Conservation (phyloP, 2,888 invertebrate genomes). For the Heterodera filipjevi region DNA sequence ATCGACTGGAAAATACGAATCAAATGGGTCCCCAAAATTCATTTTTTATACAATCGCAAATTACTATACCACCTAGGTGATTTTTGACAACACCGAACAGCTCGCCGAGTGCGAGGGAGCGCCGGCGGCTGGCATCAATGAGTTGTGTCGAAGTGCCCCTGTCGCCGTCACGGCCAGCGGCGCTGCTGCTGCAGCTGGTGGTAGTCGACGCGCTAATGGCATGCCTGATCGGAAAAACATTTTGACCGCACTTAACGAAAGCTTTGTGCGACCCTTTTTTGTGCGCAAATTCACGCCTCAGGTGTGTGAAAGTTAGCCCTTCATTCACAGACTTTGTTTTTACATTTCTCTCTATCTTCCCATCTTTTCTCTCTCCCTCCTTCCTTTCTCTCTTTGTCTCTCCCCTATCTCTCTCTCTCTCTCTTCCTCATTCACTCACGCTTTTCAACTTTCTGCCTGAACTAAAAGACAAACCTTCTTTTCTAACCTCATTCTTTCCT, state of each 20-base stretch:
- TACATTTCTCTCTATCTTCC: not conserved
- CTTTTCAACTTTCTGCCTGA: no score
- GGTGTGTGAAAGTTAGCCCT: constrained; percentile 27
- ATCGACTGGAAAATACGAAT: no score
- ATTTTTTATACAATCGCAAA: not conserved
- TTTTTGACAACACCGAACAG: constrained; percentile 46
- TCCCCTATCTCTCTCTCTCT: not conserved
- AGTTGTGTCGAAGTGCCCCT: not conserved
- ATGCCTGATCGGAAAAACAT: constrained; percentile 40
- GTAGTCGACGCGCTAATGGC: constrained; percentile 25
- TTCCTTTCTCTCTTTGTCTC: not conserved
- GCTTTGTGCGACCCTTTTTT: constrained; percentile 51
- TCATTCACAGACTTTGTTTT: no score
- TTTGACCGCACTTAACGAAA: constrained; percentile 45
- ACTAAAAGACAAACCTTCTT: no score
- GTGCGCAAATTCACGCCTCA: constrained; percentile 57
- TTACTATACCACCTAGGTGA: constrained; percentile 33
- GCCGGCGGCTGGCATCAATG: constrained; percentile 11
- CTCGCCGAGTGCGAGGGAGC: constrained; percentile 47
- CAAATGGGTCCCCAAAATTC: no score
- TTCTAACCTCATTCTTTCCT: not conserved
- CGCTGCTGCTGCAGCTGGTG: not conserved
- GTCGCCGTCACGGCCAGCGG: not conserved
- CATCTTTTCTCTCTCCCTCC: not conserved
- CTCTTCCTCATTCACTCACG: not conserved